Percentiles rank a stretch among this genome's conserved stretches.
Conservation (phyloP, 2,113 vertebrate species). For the Alexandromys fortis region DNA sequence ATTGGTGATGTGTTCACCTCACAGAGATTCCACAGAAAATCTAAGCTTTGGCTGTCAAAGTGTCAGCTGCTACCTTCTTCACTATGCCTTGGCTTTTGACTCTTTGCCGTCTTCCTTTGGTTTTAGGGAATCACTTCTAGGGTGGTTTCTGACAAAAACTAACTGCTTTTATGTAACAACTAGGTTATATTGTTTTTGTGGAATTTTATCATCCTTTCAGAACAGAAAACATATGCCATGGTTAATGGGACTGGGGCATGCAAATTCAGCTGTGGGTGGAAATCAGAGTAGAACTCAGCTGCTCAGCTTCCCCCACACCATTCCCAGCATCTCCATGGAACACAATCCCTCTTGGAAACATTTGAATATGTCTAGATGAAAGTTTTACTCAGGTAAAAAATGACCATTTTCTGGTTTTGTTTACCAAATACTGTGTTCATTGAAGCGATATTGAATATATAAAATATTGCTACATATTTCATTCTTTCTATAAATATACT, state of each 20-base stretch:
- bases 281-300: neutral
- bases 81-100: neutral
- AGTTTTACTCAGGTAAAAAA: neutral
- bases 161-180: neutral
- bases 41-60: neutral
- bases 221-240: neutral
- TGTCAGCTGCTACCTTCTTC: neutral
- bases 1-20: neutral
- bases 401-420: neutral
- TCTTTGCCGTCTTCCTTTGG: neutral
- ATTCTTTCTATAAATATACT: neutral
- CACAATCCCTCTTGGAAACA: neutral
- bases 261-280: neutral
- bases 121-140: neutral
- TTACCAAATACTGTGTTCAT: neutral
- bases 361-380: neutral
- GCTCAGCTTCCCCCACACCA: neutral
- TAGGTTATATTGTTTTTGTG: neutral
- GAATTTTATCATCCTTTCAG: neutral
- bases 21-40: neutral
- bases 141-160: neutral
- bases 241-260: neutral
- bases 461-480: neutral
- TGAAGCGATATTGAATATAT: neutral
- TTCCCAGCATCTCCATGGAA: neutral